phyloP scores from a whole-genome alignment of 2,113 vertebrate species.

The Petaurus breviceps region DNA sequence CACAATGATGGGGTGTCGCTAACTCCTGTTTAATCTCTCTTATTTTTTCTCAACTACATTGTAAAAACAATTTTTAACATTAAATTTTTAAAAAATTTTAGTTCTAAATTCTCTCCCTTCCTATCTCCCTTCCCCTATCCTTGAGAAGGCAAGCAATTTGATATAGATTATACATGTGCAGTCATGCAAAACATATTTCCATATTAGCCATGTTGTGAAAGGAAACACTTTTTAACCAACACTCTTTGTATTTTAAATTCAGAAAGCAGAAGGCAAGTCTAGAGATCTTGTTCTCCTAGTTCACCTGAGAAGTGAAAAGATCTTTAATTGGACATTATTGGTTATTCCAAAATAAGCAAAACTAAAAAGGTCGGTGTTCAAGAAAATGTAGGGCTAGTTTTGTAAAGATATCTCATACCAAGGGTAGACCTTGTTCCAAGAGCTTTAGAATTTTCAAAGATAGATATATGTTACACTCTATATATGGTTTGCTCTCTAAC shows the following conservation, averaged over 20 bases:
- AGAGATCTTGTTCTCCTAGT: constrained; percentile 11
- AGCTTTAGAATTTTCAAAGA: not conserved
- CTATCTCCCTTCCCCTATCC: not conserved
- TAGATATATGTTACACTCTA: not conserved
- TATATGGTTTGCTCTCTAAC: not conserved
- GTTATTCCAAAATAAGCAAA: not conserved
- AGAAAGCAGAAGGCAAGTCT: constrained; percentile 37
- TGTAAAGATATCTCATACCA: not conserved
- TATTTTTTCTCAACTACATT: not conserved
- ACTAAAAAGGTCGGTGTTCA: not conserved
- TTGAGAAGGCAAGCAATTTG: not conserved
- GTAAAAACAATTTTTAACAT: not conserved
- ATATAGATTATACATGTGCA: not conserved
- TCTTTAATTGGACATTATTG: not conserved
- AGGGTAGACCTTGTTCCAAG: not conserved
- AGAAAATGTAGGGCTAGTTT: not conserved
- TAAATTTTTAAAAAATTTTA: not conserved
- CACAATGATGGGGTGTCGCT: constrained; percentile 73
- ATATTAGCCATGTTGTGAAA: not conserved
- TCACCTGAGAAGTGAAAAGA: constrained; percentile 26
- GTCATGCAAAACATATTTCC: not conserved
- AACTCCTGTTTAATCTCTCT: constrained; percentile 76
- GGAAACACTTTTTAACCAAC: constrained; percentile 68
- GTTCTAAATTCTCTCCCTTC: not conserved
- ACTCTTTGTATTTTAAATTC: constrained; percentile 59